Conservation (phyloP, 1,140 invertebrate species). For the Polypedilum pembai region DNA sequence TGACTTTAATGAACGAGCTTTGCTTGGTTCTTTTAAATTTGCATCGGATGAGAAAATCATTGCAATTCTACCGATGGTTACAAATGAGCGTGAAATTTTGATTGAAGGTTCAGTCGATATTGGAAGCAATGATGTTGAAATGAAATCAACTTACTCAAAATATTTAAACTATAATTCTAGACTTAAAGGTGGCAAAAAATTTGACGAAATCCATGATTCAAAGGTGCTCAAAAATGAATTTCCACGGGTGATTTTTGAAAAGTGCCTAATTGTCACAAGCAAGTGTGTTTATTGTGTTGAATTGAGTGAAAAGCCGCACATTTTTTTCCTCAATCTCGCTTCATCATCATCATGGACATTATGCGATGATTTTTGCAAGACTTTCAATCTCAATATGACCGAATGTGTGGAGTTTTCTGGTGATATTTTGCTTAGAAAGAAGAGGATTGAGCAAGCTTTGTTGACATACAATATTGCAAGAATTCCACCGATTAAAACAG, state of each 20-base stretch:
- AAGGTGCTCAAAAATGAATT: constrained; percentile 42
- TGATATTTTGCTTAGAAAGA: constrained; percentile 57
- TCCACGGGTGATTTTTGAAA: constrained; percentile 48
- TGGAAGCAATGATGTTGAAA: not conserved
- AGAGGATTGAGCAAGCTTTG: constrained; percentile 57
- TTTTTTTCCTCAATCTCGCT: constrained; percentile 55
- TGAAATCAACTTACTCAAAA: constrained; percentile 36
- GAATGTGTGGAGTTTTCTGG: constrained; percentile 64
- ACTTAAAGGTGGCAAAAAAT: constrained; percentile 40
- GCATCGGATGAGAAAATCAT: constrained; percentile 41
- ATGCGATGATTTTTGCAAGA: constrained; percentile 43
- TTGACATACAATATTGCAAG: constrained; percentile 65
- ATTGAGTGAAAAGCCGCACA: constrained; percentile 58
- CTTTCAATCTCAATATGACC: constrained; percentile 59
- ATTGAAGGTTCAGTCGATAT: constrained; percentile 36
- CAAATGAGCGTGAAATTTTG: not conserved
- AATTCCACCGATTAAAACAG: constrained; percentile 59
- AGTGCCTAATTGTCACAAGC: constrained; percentile 64
- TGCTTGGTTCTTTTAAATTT: constrained; percentile 51
- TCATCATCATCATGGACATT: constrained; percentile 37
- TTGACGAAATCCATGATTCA: constrained; percentile 39
- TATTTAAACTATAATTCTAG: constrained; percentile 29
- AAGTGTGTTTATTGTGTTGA: constrained; percentile 58
- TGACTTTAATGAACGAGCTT: constrained; percentile 50
- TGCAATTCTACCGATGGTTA: constrained; percentile 38